A percentile compares a stretch with the other conserved stretches of the same genome.
These are phyloP conservation scores for Cuniculus paca DNA, from an alignment of 2,797 vertebrate species.

Conservation along the genomic window DNA sequence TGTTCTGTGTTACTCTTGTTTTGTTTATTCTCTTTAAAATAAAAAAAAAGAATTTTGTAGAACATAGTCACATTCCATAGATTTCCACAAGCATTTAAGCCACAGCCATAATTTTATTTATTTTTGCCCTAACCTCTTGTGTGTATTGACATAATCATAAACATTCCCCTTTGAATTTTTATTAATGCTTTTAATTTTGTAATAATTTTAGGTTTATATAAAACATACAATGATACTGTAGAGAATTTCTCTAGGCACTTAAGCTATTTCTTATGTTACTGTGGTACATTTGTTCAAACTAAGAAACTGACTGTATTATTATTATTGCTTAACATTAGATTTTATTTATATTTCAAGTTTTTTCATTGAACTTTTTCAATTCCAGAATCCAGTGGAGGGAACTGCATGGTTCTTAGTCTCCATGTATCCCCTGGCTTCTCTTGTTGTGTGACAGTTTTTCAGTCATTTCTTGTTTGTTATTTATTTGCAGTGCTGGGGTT, in stretches of 20 bases:
- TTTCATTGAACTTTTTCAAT: neutral
- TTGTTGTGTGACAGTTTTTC: neutral
- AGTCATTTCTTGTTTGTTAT: neutral
- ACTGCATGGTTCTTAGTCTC: neutral
- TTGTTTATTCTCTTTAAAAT: too few relatives aligned
- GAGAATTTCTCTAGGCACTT: neutral
- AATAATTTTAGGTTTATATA: neutral
- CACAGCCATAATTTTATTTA: neutral
- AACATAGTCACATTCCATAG: too few relatives aligned
- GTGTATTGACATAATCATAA: neutral
- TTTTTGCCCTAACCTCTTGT: neutral
- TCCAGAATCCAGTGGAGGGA: neutral
- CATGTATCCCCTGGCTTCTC: neutral
- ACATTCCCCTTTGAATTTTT: neutral
- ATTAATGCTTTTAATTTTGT: conserved; percentile 12
- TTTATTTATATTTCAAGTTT: conserved; percentile 6
- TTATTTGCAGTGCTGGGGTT: neutral
- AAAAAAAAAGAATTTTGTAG: too few relatives aligned
- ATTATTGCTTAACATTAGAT: neutral
- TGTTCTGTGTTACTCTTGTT: too few relatives aligned
- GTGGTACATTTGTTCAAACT: neutral
- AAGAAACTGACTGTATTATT: neutral
- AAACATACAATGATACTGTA: neutral
- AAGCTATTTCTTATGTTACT: neutral
- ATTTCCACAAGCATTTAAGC: neutral